Evolutionary conservation across 2,888 invertebrate species (phyloP), one percentile per base, ranked within the genome.

Genomic region (Mimachlamys varia): DNA sequence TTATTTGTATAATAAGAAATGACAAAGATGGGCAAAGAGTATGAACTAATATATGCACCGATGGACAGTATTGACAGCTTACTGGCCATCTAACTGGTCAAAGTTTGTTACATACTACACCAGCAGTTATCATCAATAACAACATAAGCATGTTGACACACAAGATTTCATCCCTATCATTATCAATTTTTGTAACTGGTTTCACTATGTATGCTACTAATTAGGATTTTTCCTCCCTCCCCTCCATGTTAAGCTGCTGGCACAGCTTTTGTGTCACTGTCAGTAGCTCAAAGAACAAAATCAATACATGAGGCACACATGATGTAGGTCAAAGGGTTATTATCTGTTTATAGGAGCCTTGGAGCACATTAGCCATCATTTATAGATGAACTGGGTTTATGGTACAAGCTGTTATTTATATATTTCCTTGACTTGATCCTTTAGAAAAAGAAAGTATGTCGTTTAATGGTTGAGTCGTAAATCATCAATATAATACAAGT

Each of bases 321-420:
- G 1, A 76, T 76, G 33, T 76, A 76, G 76, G 76, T 76, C 76
- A 76, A 76, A 76, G 76, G 76, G 76, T 33, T 76, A 76, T 76
- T 76, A 76, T 27, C 76, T 76, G 76, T 76, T 76, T 76, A 76
- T 76, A 76, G 76, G 12, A 76, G 76, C 76, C 27, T 33, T 33
- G 27, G 76, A 76, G 33, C 4, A 76, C 76, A 76, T 76, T 33
- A 76, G 76, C 27, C 76, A 27, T 76, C 76, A 76, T 76, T 76
- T 76, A 76, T 76, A 27, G 76, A 76, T 76, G 76, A 76, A 62
- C 62, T 62, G 62, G 22, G 76, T 33, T 76, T 33, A 76, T 76
- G 76, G 76, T 76, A 33, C 76, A 76, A 27, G 76, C 27, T 33
- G 27, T 27, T 76, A 76, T 76, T 10, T 27, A 76, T 76, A 76